Evolutionary conservation across 1,140 invertebrate species (phyloP).

Genomic region (Bicyclus anynana): DNA sequence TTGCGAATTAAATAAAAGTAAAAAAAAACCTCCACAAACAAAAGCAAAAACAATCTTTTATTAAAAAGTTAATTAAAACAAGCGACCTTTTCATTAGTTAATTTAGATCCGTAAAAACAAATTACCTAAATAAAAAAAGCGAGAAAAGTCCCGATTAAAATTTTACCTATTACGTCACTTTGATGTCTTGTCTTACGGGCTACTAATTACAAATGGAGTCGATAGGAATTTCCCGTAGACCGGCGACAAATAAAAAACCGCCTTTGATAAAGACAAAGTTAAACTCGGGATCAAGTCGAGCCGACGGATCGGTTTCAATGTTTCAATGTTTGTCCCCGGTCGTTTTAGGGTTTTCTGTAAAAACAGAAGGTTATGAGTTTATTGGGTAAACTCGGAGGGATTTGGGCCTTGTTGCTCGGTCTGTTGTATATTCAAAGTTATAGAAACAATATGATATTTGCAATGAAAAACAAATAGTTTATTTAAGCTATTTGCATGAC

Average conservation of each 20-base stretch:
- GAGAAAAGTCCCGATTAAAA: constrained; percentile 15
- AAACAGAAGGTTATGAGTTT: too few relatives aligned
- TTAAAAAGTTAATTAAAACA: not conserved
- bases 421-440: too few relatives aligned
- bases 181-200: constrained; percentile 19
- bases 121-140: not conserved
- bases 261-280: constrained; percentile 17
- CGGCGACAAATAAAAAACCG: constrained; percentile 14
- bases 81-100: not conserved
- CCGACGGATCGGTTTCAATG: not conserved
- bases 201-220: constrained; percentile 23
- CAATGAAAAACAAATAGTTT: too few relatives aligned
- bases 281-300: not conserved
- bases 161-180: constrained; percentile 17
- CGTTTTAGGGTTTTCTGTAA: not conserved
- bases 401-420: too few relatives aligned
- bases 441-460: too few relatives aligned
- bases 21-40: too few relatives aligned
- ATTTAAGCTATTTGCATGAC: too few relatives aligned
- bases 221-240: constrained; percentile 13
- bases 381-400: not conserved
- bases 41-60: too few relatives aligned
- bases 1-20: too few relatives aligned
- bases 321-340: not conserved
- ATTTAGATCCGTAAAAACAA: not conserved